Evolutionary conservation across 1,140 invertebrate genomes (phyloP).

Genomic region (Leptinotarsa texana): DNA sequence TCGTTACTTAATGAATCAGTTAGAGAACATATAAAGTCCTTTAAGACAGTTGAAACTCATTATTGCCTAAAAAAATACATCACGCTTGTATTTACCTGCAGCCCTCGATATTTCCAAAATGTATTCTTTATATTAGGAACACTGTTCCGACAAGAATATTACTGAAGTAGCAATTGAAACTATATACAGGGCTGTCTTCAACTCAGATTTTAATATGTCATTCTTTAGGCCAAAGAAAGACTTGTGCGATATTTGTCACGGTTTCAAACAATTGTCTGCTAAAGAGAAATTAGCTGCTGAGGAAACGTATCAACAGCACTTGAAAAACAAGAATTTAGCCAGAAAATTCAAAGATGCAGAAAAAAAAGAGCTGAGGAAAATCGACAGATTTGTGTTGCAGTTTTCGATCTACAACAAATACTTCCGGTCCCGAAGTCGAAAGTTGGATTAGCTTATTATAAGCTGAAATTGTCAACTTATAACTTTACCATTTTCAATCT

Average conservation of each 20-base stretch:
- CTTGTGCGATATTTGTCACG: slow-evolving; percentile 22
- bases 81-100: too few species aligned
- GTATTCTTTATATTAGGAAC: background rate
- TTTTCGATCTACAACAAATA: slow-evolving; percentile 27
- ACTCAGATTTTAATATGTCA: slow-evolving; percentile 24
- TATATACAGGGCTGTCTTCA: slow-evolving; percentile 21
- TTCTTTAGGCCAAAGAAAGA: slow-evolving; percentile 30
- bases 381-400: slow-evolving; percentile 8
- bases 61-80: too few species aligned
- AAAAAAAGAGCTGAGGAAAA: slow-evolving; percentile 19
- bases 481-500: too few species aligned
- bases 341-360: slow-evolving; percentile 20
- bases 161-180: slow-evolving; percentile 13
- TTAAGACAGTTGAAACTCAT: too few species aligned
- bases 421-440: slow-evolving; percentile 8
- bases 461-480: too few species aligned
- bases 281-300: slow-evolving; percentile 9
- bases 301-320: slow-evolving; percentile 1
- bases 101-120: too few species aligned
- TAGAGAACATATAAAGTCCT: background rate
- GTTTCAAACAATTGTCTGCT: slow-evolving; percentile 3
- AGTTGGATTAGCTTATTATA: too few species aligned
- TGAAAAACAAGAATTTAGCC: slow-evolving; percentile 19
- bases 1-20: slow-evolving; percentile 25
- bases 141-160: slow-evolving; percentile 18